phyloP scores from a whole-genome alignment of 2,113 vertebrate species.

The Aleadryas rufinucha region DNA sequence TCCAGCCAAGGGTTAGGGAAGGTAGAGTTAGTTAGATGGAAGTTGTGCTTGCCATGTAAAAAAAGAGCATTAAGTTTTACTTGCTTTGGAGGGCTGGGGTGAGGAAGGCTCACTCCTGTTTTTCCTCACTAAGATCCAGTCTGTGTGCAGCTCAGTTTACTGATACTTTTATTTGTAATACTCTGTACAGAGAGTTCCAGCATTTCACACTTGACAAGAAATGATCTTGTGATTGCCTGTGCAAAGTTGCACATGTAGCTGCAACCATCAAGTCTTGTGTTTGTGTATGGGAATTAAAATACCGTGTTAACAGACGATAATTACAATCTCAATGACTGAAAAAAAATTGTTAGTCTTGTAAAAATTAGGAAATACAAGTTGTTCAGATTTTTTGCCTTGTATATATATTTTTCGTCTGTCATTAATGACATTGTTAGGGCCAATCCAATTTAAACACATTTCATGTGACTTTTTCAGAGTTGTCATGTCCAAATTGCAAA shows the following conservation, averaged over 20 bases:
- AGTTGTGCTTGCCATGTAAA: not conserved
- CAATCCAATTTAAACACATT: not conserved
- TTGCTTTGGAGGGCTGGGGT: fast-evolving
- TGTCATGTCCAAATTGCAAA: not conserved
- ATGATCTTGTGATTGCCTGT: not conserved
- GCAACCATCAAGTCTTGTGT: not conserved
- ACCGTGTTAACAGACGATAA: not conserved
- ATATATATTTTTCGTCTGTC: not conserved
- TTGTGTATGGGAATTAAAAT: not conserved
- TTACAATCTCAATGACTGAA: not conserved
- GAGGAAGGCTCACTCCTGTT: not conserved
- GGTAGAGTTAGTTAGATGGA: not conserved
- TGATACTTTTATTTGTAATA: not conserved
- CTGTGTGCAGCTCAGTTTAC: not conserved
- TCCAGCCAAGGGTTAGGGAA: not conserved
- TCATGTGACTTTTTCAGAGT: not conserved
- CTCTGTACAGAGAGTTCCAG: not conserved
- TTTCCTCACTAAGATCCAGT: not conserved
- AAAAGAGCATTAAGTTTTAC: not conserved
- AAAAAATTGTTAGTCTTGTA: not conserved
- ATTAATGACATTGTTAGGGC: not conserved
- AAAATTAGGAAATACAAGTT: not conserved
- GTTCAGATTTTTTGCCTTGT: not conserved
- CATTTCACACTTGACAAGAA: not conserved
- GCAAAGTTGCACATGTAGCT: fast-evolving